Evolutionary conservation across 92 coral and sea anemone genomes (phyloP), one percentile per base, ranked within the genome.

Genomic region (Zoanthus gigantus): DNA sequence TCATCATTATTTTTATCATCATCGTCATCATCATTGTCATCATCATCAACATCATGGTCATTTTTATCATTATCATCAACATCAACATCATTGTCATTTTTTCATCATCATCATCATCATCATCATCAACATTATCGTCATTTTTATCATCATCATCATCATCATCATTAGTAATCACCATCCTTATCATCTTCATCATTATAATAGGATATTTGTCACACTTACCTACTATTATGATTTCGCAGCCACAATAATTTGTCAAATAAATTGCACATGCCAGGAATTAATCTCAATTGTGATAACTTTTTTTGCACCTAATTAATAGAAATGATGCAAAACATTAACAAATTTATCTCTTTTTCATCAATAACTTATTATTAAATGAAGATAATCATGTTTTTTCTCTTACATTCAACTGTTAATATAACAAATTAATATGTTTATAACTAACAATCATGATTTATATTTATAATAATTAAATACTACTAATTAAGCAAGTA

Each of bases 241-340:
- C 90, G 93, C 29, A 87, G 82, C 99, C 99, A 97, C 69, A 89
- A 78, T 85, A 97, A 86, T 60, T 90, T 92, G 88, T 97, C 99
- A 83, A 95, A 97, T 83, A 97, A 76, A 16, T 72, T 86, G 57
- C 96, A 90, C 96, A 97, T 94, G 75, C 98, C 98, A 74, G 99
- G 99, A 30, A 97, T 93, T 54, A 97, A 88, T 60, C 78, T 78
- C 42, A 95, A 82, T 16, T 91, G 93, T 76, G 99, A 95, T 52
- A 97, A 93, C 67, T 78, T 90, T 17, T 83, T 82, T 80, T 97
- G 99, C 23, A 97, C 98, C 98, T 96, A 68, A 12, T 46, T 9
- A 66, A 37, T 37, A 9, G 54, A 66, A 68, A 66, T 16, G 69
- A 53, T 1, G 34, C 3, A 23, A 50, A 47, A n/a, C 52, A 50